phyloP scores from a whole-genome alignment of 2,797 vertebrate genomes.

The Holocentrus rufus region DNA sequence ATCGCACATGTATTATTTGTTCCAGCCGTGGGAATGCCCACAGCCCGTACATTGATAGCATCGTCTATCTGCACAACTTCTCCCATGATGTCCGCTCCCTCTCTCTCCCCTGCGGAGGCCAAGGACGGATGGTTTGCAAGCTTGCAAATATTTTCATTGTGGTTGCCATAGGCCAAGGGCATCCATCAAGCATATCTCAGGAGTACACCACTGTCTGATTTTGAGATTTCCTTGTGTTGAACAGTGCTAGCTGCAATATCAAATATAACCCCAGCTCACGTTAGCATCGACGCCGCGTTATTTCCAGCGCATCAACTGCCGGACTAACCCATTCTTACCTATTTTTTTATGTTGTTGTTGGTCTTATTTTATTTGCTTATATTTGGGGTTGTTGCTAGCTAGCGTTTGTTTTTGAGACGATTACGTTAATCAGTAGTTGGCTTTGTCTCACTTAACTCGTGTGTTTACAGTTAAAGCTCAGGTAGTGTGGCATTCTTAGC shows the following conservation, averaged over 20 bases:
- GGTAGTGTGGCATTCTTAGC: background rate
- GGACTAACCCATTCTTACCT: background rate
- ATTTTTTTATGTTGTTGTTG: background rate
- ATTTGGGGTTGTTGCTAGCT: too few relatives aligned
- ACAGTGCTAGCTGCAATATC: background rate
- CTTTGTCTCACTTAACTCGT: too few relatives aligned
- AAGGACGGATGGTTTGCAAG: slow-evolving; percentile 59
- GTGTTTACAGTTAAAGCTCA: background rate
- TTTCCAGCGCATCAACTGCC: background rate
- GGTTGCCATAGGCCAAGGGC: background rate
- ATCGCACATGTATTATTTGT: background rate
- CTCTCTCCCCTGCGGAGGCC: slow-evolving; percentile 64
- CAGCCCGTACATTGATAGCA: background rate
- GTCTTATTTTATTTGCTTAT: background rate
- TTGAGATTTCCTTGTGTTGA: background rate
- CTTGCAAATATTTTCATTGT: slow-evolving; percentile 18
- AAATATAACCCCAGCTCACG: background rate
- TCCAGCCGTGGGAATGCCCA: slow-evolving; percentile 5
- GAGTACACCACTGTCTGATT: fast-evolving
- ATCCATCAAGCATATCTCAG: fast-evolving
- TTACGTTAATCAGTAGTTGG: too few relatives aligned
- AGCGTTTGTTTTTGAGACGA: too few relatives aligned
- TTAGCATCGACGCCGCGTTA: slow-evolving; percentile 8
- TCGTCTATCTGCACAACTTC: slow-evolving; percentile 58
- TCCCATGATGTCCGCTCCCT: slow-evolving; percentile 62